These are phyloP conservation scores for Metopolophium dirhodum DNA, from an alignment of 1,140 invertebrate genomes.

Conservation along the genomic window DNA sequence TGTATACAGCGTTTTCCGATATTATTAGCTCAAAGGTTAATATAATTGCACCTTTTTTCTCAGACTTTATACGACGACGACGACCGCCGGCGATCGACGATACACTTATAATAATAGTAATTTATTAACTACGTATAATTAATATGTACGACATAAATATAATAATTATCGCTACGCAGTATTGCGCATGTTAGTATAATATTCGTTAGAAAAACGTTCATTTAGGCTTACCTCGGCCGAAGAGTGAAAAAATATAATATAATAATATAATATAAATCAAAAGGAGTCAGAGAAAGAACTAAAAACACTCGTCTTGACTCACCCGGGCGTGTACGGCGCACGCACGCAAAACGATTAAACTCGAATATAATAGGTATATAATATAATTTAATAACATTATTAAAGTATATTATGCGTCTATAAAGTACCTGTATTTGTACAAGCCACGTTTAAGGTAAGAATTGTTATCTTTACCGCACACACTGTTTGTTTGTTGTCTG, in stretches of 20 bases:
- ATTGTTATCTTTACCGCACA: neutral
- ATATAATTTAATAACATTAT: neutral
- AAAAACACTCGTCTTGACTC: neutral
- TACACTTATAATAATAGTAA: neutral
- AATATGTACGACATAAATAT: neutral
- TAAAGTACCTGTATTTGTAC: neutral
- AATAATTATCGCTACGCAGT: neutral
- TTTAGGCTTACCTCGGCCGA: neutral
- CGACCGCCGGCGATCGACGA: neutral
- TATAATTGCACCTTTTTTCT: neutral
- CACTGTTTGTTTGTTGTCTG: neutral
- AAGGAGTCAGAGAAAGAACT: neutral
- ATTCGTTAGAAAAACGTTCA: neutral
- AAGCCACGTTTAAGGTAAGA: neutral
- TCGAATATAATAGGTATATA: neutral
- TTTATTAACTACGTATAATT: no score
- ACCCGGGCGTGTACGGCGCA: neutral
- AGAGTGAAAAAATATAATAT: neutral
- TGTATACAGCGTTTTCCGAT: neutral
- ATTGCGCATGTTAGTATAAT: neutral
- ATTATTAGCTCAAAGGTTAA: constrained; percentile 16
- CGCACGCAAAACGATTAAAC: neutral
- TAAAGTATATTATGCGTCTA: neutral
- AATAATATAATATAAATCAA: neutral
- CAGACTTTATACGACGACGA: neutral